These are phyloP conservation scores for Aythya baeri DNA, from an alignment of 2,113 vertebrate genomes.

Conservation along the genomic window DNA sequence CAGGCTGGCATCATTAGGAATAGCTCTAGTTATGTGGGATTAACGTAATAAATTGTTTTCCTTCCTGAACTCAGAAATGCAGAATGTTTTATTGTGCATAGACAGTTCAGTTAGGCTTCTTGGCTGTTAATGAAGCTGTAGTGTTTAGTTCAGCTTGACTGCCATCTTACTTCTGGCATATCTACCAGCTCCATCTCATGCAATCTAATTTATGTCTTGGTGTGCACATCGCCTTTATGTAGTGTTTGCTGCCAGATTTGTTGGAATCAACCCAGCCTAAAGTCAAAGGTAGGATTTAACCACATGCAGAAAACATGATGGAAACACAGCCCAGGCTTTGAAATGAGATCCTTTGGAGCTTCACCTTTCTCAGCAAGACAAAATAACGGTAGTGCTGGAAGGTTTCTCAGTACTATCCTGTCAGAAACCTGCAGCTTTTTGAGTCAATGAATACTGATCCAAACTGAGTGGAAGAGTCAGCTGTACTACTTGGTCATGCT, in stretches of 20 bases:
- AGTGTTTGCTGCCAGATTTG: neutral
- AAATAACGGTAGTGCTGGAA: neutral
- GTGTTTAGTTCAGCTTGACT: neutral
- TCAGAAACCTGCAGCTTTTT: neutral
- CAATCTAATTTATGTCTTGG: neutral
- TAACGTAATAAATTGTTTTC: neutral
- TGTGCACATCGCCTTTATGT: neutral
- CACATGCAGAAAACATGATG: neutral
- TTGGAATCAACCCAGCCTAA: neutral
- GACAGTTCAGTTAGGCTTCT: neutral
- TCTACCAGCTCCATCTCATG: neutral
- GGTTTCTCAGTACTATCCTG: neutral
- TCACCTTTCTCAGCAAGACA: neutral
- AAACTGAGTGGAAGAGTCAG: neutral
- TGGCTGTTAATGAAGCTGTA: neutral
- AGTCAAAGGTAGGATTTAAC: neutral
- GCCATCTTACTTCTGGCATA: neutral
- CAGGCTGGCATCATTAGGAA: neutral
- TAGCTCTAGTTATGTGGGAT: neutral
- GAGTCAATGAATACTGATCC: neutral
- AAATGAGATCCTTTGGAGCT: neutral
- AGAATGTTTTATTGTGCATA: neutral
- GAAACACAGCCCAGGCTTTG: neutral
- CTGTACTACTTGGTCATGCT: accelerated
- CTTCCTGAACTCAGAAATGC: neutral